Evolutionary conservation across 2,113 vertebrate genomes (phyloP).

Genomic region (Ctenodactylus gundi): DNA sequence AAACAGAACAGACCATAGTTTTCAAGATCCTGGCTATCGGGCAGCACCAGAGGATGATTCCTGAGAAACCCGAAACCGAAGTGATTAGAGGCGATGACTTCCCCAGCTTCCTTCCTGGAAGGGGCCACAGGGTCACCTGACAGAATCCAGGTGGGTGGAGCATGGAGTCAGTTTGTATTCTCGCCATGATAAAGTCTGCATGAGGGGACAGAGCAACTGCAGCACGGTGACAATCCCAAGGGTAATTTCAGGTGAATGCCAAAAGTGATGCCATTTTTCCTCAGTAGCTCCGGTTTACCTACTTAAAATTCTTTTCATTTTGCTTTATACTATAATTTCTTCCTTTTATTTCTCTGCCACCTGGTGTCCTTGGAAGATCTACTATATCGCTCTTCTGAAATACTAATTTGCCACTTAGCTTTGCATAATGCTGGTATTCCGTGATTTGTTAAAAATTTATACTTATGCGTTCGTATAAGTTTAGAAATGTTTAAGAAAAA

Average conservation of each 20-base stretch:
- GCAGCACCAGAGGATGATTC: neutral
- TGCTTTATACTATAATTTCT: neutral
- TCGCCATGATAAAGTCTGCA: neutral
- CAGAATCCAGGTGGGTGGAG: too few species aligned
- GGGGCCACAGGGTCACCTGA: too few species aligned
- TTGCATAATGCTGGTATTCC: neutral
- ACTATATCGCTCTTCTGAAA: neutral
- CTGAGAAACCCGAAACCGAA: neutral
- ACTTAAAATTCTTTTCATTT: neutral
- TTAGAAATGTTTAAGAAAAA: neutral
- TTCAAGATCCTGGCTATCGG: neutral
- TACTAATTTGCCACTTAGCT: neutral
- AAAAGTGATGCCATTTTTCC: neutral
- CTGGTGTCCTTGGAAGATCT: neutral
- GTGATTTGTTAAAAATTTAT: neutral
- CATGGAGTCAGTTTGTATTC: too few species aligned
- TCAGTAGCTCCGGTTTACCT: neutral
- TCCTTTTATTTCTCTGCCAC: neutral
- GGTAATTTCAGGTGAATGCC: rapidly evolving
- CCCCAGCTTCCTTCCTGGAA: neutral
- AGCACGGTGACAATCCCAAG: neutral
- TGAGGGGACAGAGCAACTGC: rapidly evolving
- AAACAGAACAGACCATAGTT: neutral
- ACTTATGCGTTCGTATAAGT: neutral
- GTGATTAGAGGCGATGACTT: neutral